Evolutionary conservation across 2,888 invertebrate species (phyloP).

Genomic region (Neoaliturus tenellus): DNA sequence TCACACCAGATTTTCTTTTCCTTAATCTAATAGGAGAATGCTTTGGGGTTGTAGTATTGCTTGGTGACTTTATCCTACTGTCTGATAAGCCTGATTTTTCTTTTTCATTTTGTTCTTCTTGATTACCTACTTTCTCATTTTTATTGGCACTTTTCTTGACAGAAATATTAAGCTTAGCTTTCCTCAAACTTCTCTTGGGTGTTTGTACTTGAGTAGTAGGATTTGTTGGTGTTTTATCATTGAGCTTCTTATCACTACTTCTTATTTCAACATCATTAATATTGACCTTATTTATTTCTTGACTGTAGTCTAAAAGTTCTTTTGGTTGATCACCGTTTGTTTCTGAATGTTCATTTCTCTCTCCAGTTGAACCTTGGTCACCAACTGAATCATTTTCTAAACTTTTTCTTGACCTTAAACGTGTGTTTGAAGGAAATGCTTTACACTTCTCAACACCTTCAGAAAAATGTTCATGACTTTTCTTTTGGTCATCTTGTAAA

Average conservation of each 20-base stretch:
- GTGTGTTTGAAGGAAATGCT: background rate
- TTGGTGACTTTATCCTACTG: background rate
- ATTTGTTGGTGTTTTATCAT: background rate
- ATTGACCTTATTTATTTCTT: background rate
- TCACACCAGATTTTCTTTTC: constrained; percentile 33
- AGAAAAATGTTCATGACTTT: background rate
- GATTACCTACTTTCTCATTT: background rate
- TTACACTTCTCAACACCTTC: background rate
- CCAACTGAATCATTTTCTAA: background rate
- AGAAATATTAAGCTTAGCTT: constrained; percentile 3
- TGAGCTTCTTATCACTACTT: background rate
- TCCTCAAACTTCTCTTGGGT: constrained; percentile 30
- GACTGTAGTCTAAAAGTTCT: too few species aligned
- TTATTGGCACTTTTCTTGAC: background rate
- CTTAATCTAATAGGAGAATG: constrained; percentile 34
- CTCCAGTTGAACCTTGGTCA: background rate
- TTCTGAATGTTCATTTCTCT: too few species aligned
- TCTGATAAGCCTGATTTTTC: background rate
- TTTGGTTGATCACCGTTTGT: too few species aligned
- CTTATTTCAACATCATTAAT: background rate
- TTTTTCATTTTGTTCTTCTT: constrained; percentile 1
- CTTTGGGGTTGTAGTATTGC: constrained; percentile 19
- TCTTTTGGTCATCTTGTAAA: background rate
- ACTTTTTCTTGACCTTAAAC: background rate
- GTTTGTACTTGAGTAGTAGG: background rate